Percentiles rank a stretch among this genome's conserved stretches.
These are phyloP conservation scores for Limnephilus auricula DNA, from an alignment of 2,888 invertebrate species.

Conservation along the genomic window DNA sequence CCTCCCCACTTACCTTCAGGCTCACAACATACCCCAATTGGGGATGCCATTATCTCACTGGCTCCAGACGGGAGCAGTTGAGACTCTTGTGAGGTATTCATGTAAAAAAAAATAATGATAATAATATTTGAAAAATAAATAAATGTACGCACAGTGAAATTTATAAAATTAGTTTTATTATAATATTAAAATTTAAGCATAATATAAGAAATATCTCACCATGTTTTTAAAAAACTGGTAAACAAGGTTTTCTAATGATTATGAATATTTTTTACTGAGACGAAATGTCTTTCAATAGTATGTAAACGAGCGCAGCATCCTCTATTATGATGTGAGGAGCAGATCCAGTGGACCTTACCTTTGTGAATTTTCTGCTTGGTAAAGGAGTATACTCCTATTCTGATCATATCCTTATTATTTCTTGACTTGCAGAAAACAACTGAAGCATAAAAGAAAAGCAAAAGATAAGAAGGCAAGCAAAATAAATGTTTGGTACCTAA, in stretches of 20 bases:
- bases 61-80: too few species aligned
- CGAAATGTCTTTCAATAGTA: conserved; percentile 30
- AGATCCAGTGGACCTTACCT: conserved; percentile 46
- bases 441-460: conserved; percentile 4
- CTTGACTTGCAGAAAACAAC: conserved; percentile 20
- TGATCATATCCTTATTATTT: conserved; percentile 19
- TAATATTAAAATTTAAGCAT: background rate
- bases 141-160: background rate
- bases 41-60: too few species aligned
- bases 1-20: too few species aligned
- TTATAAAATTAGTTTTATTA: background rate
- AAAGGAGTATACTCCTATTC: conserved; percentile 12
- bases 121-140: background rate
- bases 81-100: too few species aligned
- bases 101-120: background rate
- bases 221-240: background rate
- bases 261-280: conserved; percentile 44
- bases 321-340: conserved; percentile 34
- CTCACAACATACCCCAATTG: too few species aligned
- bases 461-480: background rate
- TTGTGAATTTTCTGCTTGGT: background rate
- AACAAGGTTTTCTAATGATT: conserved; percentile 23
- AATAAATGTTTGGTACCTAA: background rate
- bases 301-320: conserved; percentile 53
- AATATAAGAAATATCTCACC: background rate